Evolutionary conservation across 2,113 vertebrate species (phyloP).

Genomic region (Bos indicus): DNA sequence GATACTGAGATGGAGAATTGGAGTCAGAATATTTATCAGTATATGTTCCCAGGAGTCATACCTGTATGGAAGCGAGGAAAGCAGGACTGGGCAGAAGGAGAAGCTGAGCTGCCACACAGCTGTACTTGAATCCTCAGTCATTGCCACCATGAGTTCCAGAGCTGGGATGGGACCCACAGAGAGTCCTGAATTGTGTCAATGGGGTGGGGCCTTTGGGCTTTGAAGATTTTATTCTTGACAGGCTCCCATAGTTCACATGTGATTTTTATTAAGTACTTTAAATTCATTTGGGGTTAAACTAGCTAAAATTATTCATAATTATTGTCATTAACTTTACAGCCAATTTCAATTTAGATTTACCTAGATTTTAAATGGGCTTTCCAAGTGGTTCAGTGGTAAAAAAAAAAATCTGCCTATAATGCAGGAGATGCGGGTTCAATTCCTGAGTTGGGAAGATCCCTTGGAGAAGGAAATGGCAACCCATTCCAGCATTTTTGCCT

Average conservation of each 20-base stretch:
- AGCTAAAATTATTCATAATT: not conserved
- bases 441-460: not conserved
- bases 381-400: not conserved
- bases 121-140: not conserved
- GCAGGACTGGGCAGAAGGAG: not conserved
- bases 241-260: not conserved
- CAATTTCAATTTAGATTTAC: not conserved
- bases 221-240: not conserved
- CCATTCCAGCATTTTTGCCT: not conserved
- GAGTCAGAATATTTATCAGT: not conserved
- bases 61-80: not conserved
- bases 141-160: not conserved
- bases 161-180: not conserved
- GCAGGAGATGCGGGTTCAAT: not conserved
- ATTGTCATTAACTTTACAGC: not conserved
- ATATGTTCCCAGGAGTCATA: not conserved
- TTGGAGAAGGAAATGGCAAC: not conserved
- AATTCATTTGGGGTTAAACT: not conserved
- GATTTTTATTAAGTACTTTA: not conserved
- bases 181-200: not conserved
- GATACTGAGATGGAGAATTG: not conserved
- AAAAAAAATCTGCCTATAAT: not conserved
- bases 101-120: not conserved
- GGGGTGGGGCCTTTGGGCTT: not conserved
- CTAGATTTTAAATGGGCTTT: not conserved